Evolutionary conservation across 2,888 invertebrate genomes (phyloP), one percentile per base, ranked within the genome.

Genomic region (Acheta domesticus): DNA sequence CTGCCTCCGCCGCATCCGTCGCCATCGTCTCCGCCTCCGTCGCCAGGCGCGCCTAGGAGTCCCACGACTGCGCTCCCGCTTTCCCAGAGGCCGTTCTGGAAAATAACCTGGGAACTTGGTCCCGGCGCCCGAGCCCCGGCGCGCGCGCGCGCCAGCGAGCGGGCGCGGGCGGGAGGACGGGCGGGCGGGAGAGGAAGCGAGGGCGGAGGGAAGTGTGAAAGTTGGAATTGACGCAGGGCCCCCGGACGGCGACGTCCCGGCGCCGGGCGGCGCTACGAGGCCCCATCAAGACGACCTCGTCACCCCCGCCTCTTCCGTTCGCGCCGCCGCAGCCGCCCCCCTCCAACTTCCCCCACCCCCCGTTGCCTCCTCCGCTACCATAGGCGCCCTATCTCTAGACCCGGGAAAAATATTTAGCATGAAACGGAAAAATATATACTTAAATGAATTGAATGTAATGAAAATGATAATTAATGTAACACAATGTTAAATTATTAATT

Each of bases 151-250:
- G 50, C 14, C 2, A 19, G 50, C 14, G 19, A 50, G 50, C 19
- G 50, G 14, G 50, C 23, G 23, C 23, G 12, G 50, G 50, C n/a
- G n/a, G n/a, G n/a, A n/a, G n/a, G n/a, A n/a, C 16, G 62, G 3
- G 23, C 62, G 62, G 62, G 62, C 19, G 62, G 62, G 14, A 2
- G 62, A 62, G 62, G 62, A 62, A 12, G 36, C 8, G 36, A 62
- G 62, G 62, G 62, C 14, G 62, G 62, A 62, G 62, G 62, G 62
- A 62, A 62, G 62, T 62, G 62, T n/a, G 62, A 62, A 62, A 62
- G 62, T 62, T 62, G 62, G 62, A 62, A 62, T 62, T 62, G 62
- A 62, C n/a, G 62, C 62, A 62, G 62, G 62, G n/a, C 62, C 62
- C n/a, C 62, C n/a, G 36, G 36, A 36, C 36, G 36, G 36, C 36